phyloP scores from a whole-genome alignment of 2,797 vertebrate genomes.

The Enteromius fasciolatus region DNA sequence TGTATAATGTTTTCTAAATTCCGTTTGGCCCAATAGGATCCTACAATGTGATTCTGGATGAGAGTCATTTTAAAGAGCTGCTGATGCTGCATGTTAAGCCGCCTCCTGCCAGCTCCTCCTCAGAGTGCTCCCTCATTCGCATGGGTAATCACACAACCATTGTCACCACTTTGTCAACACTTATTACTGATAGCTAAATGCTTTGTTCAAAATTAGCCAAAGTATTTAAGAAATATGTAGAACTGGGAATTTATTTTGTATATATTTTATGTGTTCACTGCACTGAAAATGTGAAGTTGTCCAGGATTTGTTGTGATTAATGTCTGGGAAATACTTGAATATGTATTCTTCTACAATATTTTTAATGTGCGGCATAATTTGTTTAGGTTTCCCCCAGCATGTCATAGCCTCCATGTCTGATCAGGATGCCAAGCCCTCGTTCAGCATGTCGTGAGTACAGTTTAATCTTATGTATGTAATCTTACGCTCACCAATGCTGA shows the following conservation, averaged over 20 bases:
- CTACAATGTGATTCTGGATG: slow-evolving; percentile 94
- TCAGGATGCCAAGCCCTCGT: slow-evolving; percentile 92
- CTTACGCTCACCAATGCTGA: not conserved
- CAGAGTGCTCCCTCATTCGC: slow-evolving; percentile 95
- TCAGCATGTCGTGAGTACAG: slow-evolving; percentile 93
- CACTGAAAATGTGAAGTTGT: not conserved
- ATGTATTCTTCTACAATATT: not conserved
- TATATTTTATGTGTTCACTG: not conserved
- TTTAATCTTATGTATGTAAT: not conserved
- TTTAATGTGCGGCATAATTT: slow-evolving; percentile 13
- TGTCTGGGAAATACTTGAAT: not conserved
- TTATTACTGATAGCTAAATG: not conserved
- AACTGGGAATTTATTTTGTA: not conserved
- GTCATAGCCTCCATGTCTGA: slow-evolving; percentile 82
- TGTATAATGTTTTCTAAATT: not conserved
- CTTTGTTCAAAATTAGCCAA: not conserved
- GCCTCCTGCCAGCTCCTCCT: slow-evolving; percentile 87
- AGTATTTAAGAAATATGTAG: not conserved
- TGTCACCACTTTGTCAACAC: not conserved
- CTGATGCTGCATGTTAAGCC: slow-evolving; percentile 91
- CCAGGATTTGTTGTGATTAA: not conserved
- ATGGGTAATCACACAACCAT: slow-evolving; percentile 83
- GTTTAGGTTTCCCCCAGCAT: slow-evolving; percentile 93
- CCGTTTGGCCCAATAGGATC: slow-evolving; percentile 71
- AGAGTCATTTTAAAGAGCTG: slow-evolving; percentile 93